Evolutionary conservation across 2,113 vertebrate genomes (phyloP).

Genomic region (Polypterus senegalus): DNA sequence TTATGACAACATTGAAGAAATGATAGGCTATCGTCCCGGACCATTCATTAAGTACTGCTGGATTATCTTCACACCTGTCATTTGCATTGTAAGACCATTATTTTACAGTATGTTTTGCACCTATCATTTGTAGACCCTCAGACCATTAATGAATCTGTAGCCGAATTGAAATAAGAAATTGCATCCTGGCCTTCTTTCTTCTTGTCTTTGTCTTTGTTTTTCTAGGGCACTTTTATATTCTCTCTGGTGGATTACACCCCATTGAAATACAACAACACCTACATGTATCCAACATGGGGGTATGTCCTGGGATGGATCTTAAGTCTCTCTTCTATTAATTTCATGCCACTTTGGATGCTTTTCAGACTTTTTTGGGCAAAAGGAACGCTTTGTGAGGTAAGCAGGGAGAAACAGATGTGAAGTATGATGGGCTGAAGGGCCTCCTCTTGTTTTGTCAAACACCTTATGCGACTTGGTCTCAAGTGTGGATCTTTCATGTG

Average conservation of each 20-base stretch:
- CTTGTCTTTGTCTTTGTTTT: conserved; percentile 19
- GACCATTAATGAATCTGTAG: no score
- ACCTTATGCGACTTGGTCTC: no score
- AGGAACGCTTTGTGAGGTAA: conserved; percentile 39
- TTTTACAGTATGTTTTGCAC: no score
- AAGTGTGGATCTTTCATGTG: no score
- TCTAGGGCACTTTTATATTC: conserved; percentile 40
- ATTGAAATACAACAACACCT: conserved; percentile 68
- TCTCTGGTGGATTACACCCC: conserved; percentile 37
- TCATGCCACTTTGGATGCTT: conserved; percentile 67
- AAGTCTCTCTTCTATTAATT: conserved; percentile 69
- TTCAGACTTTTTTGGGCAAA: conserved; percentile 36
- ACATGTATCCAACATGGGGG: conserved; percentile 74
- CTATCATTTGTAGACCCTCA: no score
- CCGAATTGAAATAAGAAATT: no score
- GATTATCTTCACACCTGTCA: conserved; percentile 33
- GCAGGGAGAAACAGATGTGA: conserved; percentile 7
- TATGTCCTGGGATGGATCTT: conserved; percentile 74
- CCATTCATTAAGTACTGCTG: conserved; percentile 44
- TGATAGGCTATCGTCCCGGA: conserved; percentile 45
- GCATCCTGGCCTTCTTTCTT: conserved; percentile 35
- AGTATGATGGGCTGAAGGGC: conserved; percentile 32
- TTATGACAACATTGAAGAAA: conserved; percentile 43
- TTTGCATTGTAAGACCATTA: conserved; percentile 34
- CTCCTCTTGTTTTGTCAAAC: no score